phyloP scores from a whole-genome alignment of 2,888 invertebrate species.

The Timema cristinae region DNA sequence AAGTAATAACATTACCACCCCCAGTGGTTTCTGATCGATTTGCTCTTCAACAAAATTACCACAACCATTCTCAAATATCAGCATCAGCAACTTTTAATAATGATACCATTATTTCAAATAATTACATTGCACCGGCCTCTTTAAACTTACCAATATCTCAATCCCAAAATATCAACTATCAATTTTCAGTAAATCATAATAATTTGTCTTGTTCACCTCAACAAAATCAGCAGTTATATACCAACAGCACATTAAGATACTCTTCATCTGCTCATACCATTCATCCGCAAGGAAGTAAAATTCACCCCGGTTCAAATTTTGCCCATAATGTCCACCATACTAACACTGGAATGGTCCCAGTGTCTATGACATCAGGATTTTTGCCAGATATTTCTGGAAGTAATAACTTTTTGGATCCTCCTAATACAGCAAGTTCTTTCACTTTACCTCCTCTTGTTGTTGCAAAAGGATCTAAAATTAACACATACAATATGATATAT shows the following conservation, averaged over 20 bases:
- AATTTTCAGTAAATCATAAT: slow-evolving; percentile 1
- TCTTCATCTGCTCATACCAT: not conserved
- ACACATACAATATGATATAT: slow-evolving; percentile 16
- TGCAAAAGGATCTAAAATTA: not conserved
- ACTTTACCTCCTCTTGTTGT: slow-evolving; percentile 17
- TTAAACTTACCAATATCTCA: slow-evolving; percentile 12
- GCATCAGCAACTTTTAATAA: slow-evolving; percentile 5
- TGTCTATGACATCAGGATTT: slow-evolving; percentile 17
- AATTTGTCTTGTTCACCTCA: slow-evolving; percentile 17
- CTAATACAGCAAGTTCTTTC: slow-evolving; percentile 18
- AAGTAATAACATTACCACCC: slow-evolving; percentile 27
- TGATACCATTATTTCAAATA: slow-evolving; percentile 18
- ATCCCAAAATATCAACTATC: not conserved
- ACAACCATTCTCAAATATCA: slow-evolving; percentile 15
- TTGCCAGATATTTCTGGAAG: slow-evolving; percentile 16
- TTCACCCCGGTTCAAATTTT: slow-evolving; percentile 3
- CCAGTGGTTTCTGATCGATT: slow-evolving; percentile 30
- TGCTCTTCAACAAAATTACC: slow-evolving; percentile 17
- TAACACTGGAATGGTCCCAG: slow-evolving; percentile 7
- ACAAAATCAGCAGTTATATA: slow-evolving; percentile 20
- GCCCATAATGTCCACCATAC: not conserved
- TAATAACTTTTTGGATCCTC: slow-evolving; percentile 11
- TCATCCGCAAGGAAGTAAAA: not conserved
- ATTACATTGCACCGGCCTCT: slow-evolving; percentile 18
- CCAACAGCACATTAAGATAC: slow-evolving; percentile 13